These are phyloP conservation scores for Vicugna pacos DNA, from an alignment of 2,113 vertebrate species.

Conservation along the genomic window DNA sequence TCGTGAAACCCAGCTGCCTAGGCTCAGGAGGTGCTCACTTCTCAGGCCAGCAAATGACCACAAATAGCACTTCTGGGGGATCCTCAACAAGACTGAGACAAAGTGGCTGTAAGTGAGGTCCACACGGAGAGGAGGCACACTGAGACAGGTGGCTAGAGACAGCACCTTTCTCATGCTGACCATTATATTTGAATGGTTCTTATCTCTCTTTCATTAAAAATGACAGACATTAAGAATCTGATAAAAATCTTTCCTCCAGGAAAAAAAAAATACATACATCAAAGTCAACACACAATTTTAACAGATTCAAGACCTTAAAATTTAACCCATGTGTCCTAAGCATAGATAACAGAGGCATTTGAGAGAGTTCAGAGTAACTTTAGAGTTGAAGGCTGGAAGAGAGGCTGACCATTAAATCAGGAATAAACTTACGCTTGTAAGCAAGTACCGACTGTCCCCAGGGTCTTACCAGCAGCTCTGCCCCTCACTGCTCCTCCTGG, in stretches of 20 bases:
- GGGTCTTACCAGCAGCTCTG: conserved; percentile 69
- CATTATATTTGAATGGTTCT: neutral
- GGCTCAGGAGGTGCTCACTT: neutral
- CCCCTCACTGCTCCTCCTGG: conserved; percentile 63
- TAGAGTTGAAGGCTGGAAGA: neutral
- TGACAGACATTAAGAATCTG: neutral
- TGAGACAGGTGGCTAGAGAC: neutral
- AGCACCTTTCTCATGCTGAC: neutral
- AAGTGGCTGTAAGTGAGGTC: neutral
- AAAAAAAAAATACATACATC: neutral
- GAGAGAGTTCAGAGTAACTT: neutral
- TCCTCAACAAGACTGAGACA: neutral
- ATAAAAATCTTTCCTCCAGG: neutral
- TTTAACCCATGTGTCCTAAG: neutral
- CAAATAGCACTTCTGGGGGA: neutral
- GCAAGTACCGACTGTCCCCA: neutral
- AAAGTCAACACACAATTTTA: neutral
- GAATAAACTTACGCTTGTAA: neutral
- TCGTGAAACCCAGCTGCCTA: neutral
- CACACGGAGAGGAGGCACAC: neutral
- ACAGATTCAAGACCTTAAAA: neutral
- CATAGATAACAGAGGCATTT: neutral
- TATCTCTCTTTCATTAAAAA: neutral
- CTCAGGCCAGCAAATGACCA: neutral
- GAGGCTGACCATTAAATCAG: neutral